Evolutionary conservation across 1,140 invertebrate genomes (phyloP).

Genomic region (Chironomus striatipennis): DNA sequence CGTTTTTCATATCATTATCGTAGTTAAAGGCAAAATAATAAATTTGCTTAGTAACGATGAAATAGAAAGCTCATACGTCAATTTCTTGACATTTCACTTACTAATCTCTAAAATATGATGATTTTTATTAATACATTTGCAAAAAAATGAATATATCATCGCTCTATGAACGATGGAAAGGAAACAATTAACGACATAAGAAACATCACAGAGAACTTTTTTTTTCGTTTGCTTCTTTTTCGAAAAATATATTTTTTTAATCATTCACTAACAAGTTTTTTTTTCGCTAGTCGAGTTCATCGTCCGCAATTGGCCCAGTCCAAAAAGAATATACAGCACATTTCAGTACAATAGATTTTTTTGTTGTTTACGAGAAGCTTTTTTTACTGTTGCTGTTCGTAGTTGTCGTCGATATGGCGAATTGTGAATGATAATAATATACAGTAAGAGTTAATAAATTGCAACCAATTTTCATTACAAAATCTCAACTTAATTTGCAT

Average conservation of each 20-base stretch:
- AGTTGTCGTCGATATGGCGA: background rate
- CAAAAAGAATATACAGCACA: constrained; percentile 14
- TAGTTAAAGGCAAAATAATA: background rate
- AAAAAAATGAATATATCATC: too few relatives aligned
- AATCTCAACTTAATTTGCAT: too few relatives aligned
- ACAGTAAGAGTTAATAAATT: too few relatives aligned
- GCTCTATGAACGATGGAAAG: background rate
- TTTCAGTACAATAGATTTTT: background rate
- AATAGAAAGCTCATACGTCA: background rate
- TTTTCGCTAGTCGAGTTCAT: constrained; percentile 24
- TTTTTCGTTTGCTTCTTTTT: too few relatives aligned
- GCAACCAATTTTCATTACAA: too few relatives aligned
- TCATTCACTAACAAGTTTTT: constrained; percentile 4
- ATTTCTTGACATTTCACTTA: background rate
- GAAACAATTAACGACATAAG: constrained; percentile 26
- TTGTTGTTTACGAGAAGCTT: background rate
- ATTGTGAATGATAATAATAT: too few relatives aligned
- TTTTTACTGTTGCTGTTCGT: background rate
- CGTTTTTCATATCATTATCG: too few relatives aligned
- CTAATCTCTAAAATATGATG: background rate
- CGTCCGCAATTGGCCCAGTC: constrained; percentile 16
- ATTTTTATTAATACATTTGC: too few relatives aligned
- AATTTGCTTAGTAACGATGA: too few relatives aligned
- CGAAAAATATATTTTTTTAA: background rate
- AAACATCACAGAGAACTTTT: constrained; percentile 11